Conservation (phyloP, 37 sponge, comb jelly and placozoan species). For the Hexactinellida sp. region DNA sequence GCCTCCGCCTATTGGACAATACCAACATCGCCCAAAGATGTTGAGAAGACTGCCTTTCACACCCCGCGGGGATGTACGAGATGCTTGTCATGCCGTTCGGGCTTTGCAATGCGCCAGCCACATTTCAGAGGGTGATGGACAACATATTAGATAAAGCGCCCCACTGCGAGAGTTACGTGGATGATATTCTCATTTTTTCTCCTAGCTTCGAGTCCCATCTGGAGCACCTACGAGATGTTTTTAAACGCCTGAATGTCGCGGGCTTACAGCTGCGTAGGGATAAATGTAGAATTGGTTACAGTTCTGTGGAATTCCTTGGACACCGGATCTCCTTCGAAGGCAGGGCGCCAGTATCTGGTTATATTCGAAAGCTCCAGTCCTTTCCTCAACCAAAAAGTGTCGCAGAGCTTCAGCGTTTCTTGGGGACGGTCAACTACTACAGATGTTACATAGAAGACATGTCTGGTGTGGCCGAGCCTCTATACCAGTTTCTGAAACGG, state of each 20-base stretch:
- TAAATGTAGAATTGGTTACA: not conserved
- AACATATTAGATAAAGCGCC: too few relatives aligned
- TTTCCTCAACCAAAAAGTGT: not conserved
- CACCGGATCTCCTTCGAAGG: not conserved
- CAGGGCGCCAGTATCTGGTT: not conserved
- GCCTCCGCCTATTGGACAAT: not conserved
- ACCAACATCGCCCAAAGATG: not conserved
- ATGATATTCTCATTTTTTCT: not conserved
- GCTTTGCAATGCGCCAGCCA: not conserved
- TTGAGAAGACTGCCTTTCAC: not conserved
- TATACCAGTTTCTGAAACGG: not conserved
- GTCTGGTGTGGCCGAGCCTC: not conserved
- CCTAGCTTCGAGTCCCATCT: not conserved
- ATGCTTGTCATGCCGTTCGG: not conserved
- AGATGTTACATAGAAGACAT: not conserved
- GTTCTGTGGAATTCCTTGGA: not conserved
- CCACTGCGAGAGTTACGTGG: not conserved
- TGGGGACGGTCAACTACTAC: not conserved
- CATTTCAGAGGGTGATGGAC: too few relatives aligned
- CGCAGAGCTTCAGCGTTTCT: not conserved
- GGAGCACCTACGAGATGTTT: not conserved
- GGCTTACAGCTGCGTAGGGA: not conserved
- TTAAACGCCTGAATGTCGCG: not conserved
- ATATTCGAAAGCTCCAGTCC: not conserved
- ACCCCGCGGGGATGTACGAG: not conserved